Evolutionary conservation across 1,140 invertebrate genomes (phyloP), one percentile per base, ranked within the genome.

Genomic region (Lepidostoma basale): DNA sequence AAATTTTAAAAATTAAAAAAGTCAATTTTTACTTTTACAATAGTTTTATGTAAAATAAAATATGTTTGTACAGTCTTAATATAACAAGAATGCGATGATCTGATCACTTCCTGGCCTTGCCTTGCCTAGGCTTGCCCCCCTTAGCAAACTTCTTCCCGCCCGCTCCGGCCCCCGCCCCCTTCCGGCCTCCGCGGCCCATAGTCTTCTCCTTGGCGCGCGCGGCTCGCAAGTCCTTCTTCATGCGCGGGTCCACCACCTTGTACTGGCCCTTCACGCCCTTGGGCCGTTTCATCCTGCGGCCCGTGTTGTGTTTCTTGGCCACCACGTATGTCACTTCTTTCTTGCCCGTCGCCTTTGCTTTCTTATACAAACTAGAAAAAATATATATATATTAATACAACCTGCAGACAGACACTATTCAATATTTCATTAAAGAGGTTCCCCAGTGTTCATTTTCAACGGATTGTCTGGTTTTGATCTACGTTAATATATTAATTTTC

Each of bases 271-370:
- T 95, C 0, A 97, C 89, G 18, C 96, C 95, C 0, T 87, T 78
- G 0, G 97, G 97, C 74, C 95, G 83, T 30, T 85, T 81, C 23
- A 90, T 87, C 54, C 88, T 86, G 75, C 93, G 96, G 0, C 89
- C 89, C 0, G 90, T 85, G 23, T 84, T 88, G 72, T 92, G 89
- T 80, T 97, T 98, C 75, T 97, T 98, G 12, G 96, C 90, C 0
- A 98, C 95, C 0, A 99, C 92, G 77, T 99, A 98, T 0, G 90
- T 96, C 0, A 97, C 85, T 78, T 98, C 92, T 76, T 93, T 91
- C 77, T 98, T 97, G 45, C 92, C 90, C 20, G 90, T 86, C 1
- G 87, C 81, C 69, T 90, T 88, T 0, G 95, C 93, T 78, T 96
- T 98, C 76, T 95, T 98, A 78, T 99, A 99, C 44, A 99, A 83